phyloP scores from a whole-genome alignment of 2,888 invertebrate species.

The Elysia crispata region DNA sequence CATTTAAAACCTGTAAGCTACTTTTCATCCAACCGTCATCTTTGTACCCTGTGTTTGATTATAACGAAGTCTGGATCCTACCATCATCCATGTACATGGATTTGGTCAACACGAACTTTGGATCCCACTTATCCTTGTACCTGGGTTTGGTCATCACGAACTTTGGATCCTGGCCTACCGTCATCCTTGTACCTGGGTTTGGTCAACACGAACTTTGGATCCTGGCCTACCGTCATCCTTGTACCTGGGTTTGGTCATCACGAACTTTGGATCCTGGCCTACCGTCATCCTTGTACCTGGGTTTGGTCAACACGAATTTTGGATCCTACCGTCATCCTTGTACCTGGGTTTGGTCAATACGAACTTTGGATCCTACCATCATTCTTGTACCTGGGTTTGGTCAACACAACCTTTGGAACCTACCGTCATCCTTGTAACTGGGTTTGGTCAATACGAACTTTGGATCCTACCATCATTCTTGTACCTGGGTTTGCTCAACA shows the following conservation, averaged over 20 bases:
- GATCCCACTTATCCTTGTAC: no score
- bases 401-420: no score
- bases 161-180: background rate
- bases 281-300: no score
- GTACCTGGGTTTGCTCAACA: background rate
- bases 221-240: background rate
- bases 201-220: no score
- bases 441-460: no score
- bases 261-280: background rate
- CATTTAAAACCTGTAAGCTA: no score
- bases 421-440: no score
- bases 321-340: background rate
- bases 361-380: background rate
- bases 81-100: background rate
- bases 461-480: background rate
- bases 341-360: background rate
- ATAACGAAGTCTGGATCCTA: background rate
- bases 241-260: no score
- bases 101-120: no score
- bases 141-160: no score
- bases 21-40: no score
- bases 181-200: background rate
- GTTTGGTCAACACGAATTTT: no score
- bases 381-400: background rate
- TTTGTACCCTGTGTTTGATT: background rate